Conservation (phyloP, 2,113 vertebrate species). For the Daboia siamensis region DNA sequence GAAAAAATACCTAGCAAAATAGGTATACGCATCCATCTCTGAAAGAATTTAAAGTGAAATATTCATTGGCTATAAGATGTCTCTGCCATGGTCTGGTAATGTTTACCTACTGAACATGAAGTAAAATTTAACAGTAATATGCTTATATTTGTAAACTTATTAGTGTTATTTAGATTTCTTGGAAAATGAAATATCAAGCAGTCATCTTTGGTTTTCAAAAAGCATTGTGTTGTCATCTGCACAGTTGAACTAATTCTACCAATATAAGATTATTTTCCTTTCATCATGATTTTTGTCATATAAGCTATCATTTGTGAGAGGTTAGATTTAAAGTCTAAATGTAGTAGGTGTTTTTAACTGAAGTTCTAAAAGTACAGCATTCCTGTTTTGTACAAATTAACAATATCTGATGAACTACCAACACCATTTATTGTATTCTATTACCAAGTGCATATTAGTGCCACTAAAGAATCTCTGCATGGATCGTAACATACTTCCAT, state of each 20-base stretch:
- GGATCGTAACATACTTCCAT: neutral
- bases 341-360: neutral
- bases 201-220: constrained; percentile 42
- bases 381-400: neutral
- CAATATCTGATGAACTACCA: neutral
- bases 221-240: constrained; percentile 37
- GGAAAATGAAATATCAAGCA: constrained; percentile 61
- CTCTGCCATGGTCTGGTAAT: constrained; percentile 69
- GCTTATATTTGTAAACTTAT: constrained; percentile 74
- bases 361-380: neutral
- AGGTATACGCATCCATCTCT: constrained; percentile 66
- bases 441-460: neutral
- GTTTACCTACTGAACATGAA: constrained; percentile 76
- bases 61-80: constrained; percentile 67
- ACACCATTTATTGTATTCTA: neutral
- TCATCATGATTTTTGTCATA: neutral
- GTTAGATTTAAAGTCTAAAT: neutral
- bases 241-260: constrained; percentile 23
- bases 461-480: neutral
- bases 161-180: constrained; percentile 71
- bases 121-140: constrained; percentile 74
- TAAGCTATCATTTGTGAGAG: neutral
- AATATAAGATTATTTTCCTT: neutral
- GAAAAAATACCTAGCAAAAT: constrained; percentile 53
- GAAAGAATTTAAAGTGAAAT: constrained; percentile 70